Percentiles rank a stretch among this genome's conserved stretches.
phyloP scores from a whole-genome alignment of 2,888 invertebrate genomes.

The Calameuta idolon region DNA sequence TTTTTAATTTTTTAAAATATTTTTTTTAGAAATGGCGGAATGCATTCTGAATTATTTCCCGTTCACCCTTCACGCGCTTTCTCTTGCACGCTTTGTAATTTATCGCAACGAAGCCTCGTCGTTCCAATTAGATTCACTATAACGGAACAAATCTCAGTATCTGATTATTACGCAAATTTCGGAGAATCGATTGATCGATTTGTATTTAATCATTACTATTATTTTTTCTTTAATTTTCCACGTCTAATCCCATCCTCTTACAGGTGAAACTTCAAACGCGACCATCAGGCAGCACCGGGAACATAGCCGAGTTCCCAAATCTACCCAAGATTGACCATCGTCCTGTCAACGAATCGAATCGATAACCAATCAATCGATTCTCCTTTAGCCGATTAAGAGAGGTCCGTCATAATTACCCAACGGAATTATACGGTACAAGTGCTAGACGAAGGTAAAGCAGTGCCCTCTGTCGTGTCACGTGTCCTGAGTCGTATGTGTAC shows the following conservation, averaged over 20 bases:
- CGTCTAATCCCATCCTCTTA: background rate
- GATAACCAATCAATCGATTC: background rate
- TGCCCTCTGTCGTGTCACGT: background rate
- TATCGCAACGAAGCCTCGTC: background rate
- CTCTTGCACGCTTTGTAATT: background rate
- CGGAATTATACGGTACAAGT: background rate
- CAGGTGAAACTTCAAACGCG: background rate
- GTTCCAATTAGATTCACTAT: background rate
- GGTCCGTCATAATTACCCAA: background rate
- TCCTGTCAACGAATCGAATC: background rate
- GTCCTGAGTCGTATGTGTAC: background rate
- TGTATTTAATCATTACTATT: background rate
- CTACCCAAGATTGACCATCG: background rate
- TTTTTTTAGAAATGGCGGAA: slow-evolving; percentile 38
- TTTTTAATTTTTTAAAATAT: slow-evolving; percentile 22
- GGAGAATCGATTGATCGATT: background rate
- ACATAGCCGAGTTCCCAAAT: background rate
- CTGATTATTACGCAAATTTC: background rate
- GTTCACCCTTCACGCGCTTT: slow-evolving; percentile 11
- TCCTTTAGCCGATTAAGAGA: background rate
- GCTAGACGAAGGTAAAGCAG: background rate
- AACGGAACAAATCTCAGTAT: background rate
- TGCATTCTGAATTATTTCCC: slow-evolving; percentile 36
- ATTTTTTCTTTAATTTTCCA: background rate
- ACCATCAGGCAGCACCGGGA: background rate